These are phyloP conservation scores for Drosophila sulfurigaster DNA, from an alignment of 1,140 invertebrate species.

Conservation along the genomic window DNA sequence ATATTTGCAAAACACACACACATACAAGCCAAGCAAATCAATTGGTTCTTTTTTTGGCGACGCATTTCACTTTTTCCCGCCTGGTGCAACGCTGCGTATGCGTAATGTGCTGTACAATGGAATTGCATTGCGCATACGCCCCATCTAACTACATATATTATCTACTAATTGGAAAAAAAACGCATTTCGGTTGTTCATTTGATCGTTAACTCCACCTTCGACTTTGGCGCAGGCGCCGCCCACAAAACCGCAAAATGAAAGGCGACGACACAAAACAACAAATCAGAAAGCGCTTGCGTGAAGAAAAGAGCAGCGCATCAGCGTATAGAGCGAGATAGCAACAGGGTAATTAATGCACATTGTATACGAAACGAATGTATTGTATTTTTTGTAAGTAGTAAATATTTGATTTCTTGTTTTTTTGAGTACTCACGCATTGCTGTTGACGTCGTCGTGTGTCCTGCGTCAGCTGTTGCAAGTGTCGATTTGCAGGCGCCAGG, in stretches of 20 bases:
- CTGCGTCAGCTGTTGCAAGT: slow-evolving; percentile 32
- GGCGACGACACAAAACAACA: slow-evolving; percentile 66
- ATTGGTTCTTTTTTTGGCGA: not conserved
- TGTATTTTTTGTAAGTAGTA: not conserved
- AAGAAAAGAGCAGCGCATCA: slow-evolving; percentile 21
- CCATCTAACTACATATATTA: slow-evolving; percentile 9
- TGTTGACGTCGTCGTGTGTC: slow-evolving; percentile 22
- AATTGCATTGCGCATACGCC: slow-evolving; percentile 44
- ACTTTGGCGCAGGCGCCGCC: slow-evolving; percentile 54
- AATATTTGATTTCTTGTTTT: not conserved
- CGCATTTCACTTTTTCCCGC: slow-evolving; percentile 14
- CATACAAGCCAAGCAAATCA: slow-evolving; percentile 32
- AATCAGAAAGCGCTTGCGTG: slow-evolving; percentile 54
- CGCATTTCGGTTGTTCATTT: not conserved
- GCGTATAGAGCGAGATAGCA: slow-evolving; percentile 33
- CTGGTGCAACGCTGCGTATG: slow-evolving; percentile 38
- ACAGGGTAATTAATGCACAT: slow-evolving; percentile 18
- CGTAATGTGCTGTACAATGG: slow-evolving; percentile 26
- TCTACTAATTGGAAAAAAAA: not conserved
- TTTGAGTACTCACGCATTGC: slow-evolving; percentile 38
- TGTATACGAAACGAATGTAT: not conserved
- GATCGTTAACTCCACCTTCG: slow-evolving; percentile 39
- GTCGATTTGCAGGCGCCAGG: slow-evolving; percentile 50
- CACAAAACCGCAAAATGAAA: slow-evolving; percentile 68
- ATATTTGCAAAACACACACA: slow-evolving; percentile 55